Base-by-base conservation (phyloP, 2,113 vertebrate species). In the Caloenas nicobarica region DNA sequence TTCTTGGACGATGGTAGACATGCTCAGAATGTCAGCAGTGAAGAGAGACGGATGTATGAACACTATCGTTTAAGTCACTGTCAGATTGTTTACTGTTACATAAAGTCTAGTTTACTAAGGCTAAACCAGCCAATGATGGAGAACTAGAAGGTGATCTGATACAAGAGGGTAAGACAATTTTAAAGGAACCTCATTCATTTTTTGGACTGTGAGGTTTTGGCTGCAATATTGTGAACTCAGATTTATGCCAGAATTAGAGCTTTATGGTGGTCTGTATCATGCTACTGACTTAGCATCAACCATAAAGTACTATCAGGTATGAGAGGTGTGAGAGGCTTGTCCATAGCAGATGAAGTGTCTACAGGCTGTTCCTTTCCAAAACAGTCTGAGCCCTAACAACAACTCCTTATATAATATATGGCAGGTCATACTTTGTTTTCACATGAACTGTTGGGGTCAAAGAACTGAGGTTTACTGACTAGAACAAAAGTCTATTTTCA, bases 361-460 rank as follows among this genome's bases (percentile, higher is more conserved):
- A n/a, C 3, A 44, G 24, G 11, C 11, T 42, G 9, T 19, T 91
- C n/a, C 36, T 83, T 88, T 66, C 36, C 36, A 57, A 68, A 92
- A 50, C 19, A 51, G 16, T 44, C 23, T 34, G 34, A 72, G 10
- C 31, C 57, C 33, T 16, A 64, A 36, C 29, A 24, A 21, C 22
- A 62, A 21, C 9, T 68, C 36, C 65, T 33, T 34, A 13, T 36
- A 56, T 25, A 36, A 13, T 42, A 60, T 25, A 36, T 12, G n/a
- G 11, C 15, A 81, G 9, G 17, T 68, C n/a, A 81, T 60, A 33
- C 5, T 5, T 18, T 3, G 1, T 3, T 46, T 92, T 54, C 15
- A 2, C 0, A 0, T 40, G 8, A 68, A 29, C 23, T 57, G 2
- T 24, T 84, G 44, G 0, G 0, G 25, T 51, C 34, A 60, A 34